Percentiles rank a stretch among this genome's conserved stretches.
Conservation (phyloP, 2,888 invertebrate genomes). For the Cerastoderma edule region DNA sequence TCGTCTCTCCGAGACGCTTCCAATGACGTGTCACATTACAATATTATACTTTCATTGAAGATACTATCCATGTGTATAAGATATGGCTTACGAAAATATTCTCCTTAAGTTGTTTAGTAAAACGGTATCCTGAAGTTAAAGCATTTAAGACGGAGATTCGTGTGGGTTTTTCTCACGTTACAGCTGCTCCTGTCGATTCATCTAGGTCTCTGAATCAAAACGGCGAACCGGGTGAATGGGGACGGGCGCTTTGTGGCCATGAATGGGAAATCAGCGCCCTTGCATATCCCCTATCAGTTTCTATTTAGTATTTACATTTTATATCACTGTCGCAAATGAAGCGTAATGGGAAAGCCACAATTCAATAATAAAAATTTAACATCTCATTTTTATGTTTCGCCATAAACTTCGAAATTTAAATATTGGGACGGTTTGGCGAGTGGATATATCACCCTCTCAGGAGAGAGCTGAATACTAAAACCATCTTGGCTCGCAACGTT, state of each 20-base stretch:
- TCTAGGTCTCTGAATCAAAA: constrained; percentile 26
- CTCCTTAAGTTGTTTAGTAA: no score
- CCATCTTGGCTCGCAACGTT: constrained; percentile 21
- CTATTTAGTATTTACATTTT: constrained; percentile 61
- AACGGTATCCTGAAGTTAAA: no score
- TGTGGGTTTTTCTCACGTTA: no score
- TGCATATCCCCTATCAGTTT: constrained; percentile 42
- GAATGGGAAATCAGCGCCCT: constrained; percentile 39
- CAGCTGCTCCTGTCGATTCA: no score
- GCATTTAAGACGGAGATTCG: no score
- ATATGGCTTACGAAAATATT: no score
- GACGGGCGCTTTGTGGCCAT: constrained; percentile 31
- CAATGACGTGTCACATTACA: no score
- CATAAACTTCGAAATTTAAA: constrained; percentile 58
- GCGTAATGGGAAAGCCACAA: constrained; percentile 50
- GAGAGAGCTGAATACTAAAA: background rate
- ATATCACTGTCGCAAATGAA: constrained; percentile 55
- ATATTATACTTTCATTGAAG: no score
- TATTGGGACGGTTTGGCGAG: constrained; percentile 44
- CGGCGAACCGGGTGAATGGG: constrained; percentile 14
- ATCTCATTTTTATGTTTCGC: constrained; percentile 54
- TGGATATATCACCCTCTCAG: constrained; percentile 9
- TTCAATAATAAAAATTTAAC: constrained; percentile 60
- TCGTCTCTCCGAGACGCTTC: no score
- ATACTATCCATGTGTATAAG: no score